Evolutionary conservation across 1,140 invertebrate species (phyloP).

Genomic region (Drosophila santomea): DNA sequence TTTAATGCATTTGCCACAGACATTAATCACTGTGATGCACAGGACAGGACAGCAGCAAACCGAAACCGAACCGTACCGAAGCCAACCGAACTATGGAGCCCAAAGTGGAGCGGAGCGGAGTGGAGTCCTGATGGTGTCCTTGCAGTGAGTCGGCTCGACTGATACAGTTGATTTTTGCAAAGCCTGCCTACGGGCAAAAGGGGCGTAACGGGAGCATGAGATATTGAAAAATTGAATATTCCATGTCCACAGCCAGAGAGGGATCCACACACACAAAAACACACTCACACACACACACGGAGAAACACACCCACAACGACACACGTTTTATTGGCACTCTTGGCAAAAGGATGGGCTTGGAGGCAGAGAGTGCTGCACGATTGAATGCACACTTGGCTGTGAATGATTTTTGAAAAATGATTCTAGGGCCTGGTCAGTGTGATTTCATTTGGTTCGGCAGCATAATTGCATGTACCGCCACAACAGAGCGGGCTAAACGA

Average conservation of each 20-base stretch:
- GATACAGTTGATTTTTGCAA: slow-evolving; percentile 75
- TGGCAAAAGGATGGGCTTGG: slow-evolving; percentile 10
- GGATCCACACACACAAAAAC: slow-evolving; percentile 35
- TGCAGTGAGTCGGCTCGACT: slow-evolving; percentile 50
- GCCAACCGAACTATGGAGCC: slow-evolving; percentile 29
- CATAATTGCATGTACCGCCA: slow-evolving; percentile 71
- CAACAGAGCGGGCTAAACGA: slow-evolving; percentile 13
- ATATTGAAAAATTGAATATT: slow-evolving; percentile 83
- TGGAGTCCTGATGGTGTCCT: slow-evolving; percentile 17
- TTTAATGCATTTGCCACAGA: slow-evolving; percentile 84
- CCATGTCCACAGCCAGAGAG: slow-evolving; percentile 59
- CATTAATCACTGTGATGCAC: slow-evolving; percentile 84
- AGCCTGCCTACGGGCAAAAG: slow-evolving; percentile 44
- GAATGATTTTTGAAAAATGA: slow-evolving; percentile 80
- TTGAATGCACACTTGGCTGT: slow-evolving; percentile 77
- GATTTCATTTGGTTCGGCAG: slow-evolving; percentile 71
- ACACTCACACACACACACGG: slow-evolving; percentile 23
- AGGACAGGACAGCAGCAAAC: slow-evolving; percentile 66
- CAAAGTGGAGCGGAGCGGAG: background rate
- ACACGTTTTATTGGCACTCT: slow-evolving; percentile 69
- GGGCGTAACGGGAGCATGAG: slow-evolving; percentile 57
- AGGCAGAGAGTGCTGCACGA: slow-evolving; percentile 39
- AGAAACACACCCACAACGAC: slow-evolving; percentile 10
- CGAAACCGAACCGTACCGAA: slow-evolving; percentile 28
- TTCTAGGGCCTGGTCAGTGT: slow-evolving; percentile 52